Base-by-base conservation (phyloP, 2,797 vertebrate species). In the Crotalus adamanteus region DNA sequence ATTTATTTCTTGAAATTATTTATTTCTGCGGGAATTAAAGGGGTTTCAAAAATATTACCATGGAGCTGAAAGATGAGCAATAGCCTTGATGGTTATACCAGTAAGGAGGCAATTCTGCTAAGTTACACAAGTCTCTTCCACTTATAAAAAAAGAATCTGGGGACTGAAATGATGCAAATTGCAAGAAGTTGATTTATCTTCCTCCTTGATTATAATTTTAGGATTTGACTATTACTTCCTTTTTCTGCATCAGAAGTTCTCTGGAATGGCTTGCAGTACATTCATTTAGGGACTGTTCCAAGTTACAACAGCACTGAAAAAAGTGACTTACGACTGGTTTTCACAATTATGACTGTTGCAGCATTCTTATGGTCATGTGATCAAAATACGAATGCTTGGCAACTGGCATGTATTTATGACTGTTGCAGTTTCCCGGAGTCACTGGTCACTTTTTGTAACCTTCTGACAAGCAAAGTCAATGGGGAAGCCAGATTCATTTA, bases 1-100 rank as follows among this genome's bases (percentile, higher is more conserved):
- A 92, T 78, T 47, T 60, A 88, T 47, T 88, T 91, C 95, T 94
- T 93, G 92, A 1, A 31, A 89, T 86, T 93, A 6, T 87, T 94
- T 94, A 65, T 42, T 95, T 90, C 91, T 95, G 14, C 6, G 51
- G 18, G 86, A 92, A 93, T 16, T 47, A 61, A 95, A 31, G 73
- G 2, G 92, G 94, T 73, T 86, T 56, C 95, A 93, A 55, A 0
- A 0, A 0, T 86, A 56, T 93, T 89, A 31, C 60, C 26, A 14
- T 92, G 42, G 92, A 73, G 86, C 20, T 90, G 94, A 47, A 87
- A 56, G 73, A 57, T 42, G 18, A 9, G 31, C 90, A 94, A 94
- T 18, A 87, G 18, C 88, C 91, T 94, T 86, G 92, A 63, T 59
- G 88, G 0, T 25, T 56, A 59, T 11, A 25, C 18, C 25, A 31